Evolutionary conservation across 35 echinoderm and acorn worm species (phyloP).

Genomic region (Holothuria glaberrima): DNA sequence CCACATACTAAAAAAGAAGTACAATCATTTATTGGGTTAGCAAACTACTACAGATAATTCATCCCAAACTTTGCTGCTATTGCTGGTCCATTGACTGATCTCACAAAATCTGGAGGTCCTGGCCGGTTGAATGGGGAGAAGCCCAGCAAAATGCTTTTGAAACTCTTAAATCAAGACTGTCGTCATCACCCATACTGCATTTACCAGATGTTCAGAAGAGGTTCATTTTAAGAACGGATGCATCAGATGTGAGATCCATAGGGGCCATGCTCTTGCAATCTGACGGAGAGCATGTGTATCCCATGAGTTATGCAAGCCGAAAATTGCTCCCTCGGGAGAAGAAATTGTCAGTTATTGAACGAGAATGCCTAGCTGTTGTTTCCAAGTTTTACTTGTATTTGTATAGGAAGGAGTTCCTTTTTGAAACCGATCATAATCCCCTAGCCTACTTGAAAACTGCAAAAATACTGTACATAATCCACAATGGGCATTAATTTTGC

Average conservation of each 20-base stretch:
- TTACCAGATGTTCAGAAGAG: neutral
- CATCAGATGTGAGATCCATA: conserved; percentile 13
- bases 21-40: conserved; percentile 42
- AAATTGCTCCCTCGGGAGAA: too few relatives aligned
- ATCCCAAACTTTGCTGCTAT: conserved; percentile 42
- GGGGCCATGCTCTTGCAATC: neutral
- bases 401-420: conserved; percentile 28
- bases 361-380: conserved; percentile 24
- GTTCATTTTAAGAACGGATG: conserved; percentile 19
- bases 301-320: too few relatives aligned
- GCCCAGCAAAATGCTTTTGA: conserved; percentile 6
- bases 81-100: conserved; percentile 27
- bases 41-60: conserved; percentile 17
- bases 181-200: neutral
- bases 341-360: neutral
- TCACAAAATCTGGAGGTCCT: conserved; percentile 6
- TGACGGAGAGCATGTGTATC: too few relatives aligned
- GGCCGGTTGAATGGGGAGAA: neutral
- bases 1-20: conserved; percentile 34
- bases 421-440: conserved; percentile 32
- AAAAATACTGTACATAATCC: too few relatives aligned
- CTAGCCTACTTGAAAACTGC: too few relatives aligned
- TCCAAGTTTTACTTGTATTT: conserved; percentile 21
- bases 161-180: neutral
- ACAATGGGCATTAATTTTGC: too few relatives aligned